Evolutionary conservation across 2,888 invertebrate genomes (phyloP), one percentile per base, ranked within the genome.

Genomic region (Gortyna flavago): DNA sequence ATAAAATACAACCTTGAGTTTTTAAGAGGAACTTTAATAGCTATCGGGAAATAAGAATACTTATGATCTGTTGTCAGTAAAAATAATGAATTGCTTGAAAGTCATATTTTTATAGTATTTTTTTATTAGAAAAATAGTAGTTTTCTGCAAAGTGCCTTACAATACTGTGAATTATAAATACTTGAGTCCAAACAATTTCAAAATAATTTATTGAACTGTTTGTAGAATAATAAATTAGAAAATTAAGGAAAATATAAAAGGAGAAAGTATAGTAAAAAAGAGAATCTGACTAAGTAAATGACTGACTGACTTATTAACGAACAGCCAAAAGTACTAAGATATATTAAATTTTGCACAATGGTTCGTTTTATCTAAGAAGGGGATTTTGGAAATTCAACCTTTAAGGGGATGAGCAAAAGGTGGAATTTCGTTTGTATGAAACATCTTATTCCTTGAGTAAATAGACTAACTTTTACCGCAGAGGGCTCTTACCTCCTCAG

Each of bases 401-500:
- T 54, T 25, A 29, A 16, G 13, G n/a, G 57, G 57, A 16, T 16
- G 57, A 6, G 57, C 13, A 57, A 59, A 59, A 57, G 16, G 57
- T 13, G 57, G n/a, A 13, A 57, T 13, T 57, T 13, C 13, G n/a
- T n/a, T 57, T 57, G n/a, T 29, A 57, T 57, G 57, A 29, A 57
- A 18, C 29, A 18, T 18, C 18, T 59, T 57, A 59, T 61, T 61
- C 18, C 32, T 18, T 61, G 18, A 61, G 16, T 29, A 5, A 8
- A 61, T 18, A 32, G 11, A 62, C 9, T 32, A 2, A 38, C 7
- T 62, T 38, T n/a, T 18, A 59, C 3, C 4, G 3, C 9, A 11
- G 16, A 4, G 21, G 9, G 5, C 57, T 48, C 61, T 6, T 75
- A 95, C 97, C 87, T 97, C 97, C 86, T 97, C 97, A 83, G 75